Evolutionary conservation across 2,113 vertebrate genomes (phyloP).

Genomic region (Macheiramphus alcinus): DNA sequence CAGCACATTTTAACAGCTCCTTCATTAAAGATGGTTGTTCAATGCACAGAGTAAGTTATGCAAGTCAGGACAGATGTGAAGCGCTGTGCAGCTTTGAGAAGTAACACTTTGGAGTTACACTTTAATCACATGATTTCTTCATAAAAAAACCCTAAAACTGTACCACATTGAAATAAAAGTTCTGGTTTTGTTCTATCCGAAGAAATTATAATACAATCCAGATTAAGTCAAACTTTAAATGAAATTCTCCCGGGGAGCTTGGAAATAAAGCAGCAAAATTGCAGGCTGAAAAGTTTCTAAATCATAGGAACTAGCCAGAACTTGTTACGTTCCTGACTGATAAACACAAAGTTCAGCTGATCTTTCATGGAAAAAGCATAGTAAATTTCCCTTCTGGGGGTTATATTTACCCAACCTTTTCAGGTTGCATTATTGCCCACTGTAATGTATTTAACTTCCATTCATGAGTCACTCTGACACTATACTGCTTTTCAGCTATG

Average conservation of each 20-base stretch:
- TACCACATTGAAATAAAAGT: background rate
- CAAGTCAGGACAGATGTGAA: conserved; percentile 38
- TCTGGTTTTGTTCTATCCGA: background rate
- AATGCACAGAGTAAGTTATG: background rate
- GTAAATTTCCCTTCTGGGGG: conserved; percentile 8
- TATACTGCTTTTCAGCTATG: background rate
- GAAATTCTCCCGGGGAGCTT: background rate
- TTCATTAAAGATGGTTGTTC: background rate
- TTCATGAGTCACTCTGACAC: conserved; percentile 21
- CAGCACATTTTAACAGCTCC: background rate
- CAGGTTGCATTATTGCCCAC: background rate
- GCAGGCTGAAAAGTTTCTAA: background rate
- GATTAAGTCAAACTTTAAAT: background rate
- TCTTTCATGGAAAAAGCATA: conserved; percentile 7
- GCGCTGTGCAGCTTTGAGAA: background rate
- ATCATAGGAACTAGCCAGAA: background rate
- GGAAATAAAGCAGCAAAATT: background rate
- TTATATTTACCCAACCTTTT: conserved; percentile 34
- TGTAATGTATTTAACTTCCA: conserved; percentile 26
- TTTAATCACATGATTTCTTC: background rate
- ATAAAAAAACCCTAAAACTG: background rate
- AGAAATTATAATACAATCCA: background rate
- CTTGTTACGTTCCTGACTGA: conserved; percentile 20
- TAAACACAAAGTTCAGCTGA: conserved; percentile 31
- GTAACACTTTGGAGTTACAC: background rate